A percentile compares a stretch with the other conserved stretches of the same genome.
Conservation (phyloP, 1,140 invertebrate species). For the Cephus cinctus region DNA sequence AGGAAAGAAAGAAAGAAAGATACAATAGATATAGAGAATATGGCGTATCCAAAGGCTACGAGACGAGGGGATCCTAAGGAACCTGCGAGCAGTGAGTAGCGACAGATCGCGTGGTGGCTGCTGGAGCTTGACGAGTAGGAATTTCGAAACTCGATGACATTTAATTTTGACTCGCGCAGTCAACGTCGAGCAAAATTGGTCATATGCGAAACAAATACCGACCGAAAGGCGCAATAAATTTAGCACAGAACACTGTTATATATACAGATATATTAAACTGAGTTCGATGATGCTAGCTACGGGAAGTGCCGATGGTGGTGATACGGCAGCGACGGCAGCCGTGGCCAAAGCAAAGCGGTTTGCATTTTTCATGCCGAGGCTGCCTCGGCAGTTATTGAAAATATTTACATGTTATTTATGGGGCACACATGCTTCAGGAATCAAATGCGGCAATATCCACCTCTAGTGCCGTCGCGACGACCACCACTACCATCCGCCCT, state of each 20-base stretch:
- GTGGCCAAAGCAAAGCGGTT: conserved; percentile 41
- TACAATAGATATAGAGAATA: no score
- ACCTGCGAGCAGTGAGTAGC: no score
- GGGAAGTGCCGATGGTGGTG: conserved; percentile 1
- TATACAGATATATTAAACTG: conserved; percentile 44
- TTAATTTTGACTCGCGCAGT: no score
- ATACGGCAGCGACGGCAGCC: background rate
- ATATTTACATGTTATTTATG: conserved; percentile 55
- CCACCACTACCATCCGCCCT: no score
- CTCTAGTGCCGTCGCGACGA: no score
- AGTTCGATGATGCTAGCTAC: conserved; percentile 1
- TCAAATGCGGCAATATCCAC: conserved; percentile 34
- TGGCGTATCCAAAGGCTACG: no score
- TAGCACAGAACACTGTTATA: conserved; percentile 34
- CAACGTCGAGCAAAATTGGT: no score
- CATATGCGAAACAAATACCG: conserved; percentile 45
- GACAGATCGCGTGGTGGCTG: no score
- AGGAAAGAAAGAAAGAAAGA: no score
- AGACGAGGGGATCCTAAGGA: no score
- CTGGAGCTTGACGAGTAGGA: no score
- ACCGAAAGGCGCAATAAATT: conserved; percentile 40
- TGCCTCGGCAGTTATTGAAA: conserved; percentile 46
- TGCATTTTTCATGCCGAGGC: conserved; percentile 48
- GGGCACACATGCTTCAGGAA: conserved; percentile 44
- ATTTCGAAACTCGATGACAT: no score